These are phyloP conservation scores for Enchytraeus crypticus DNA, from an alignment of 2,888 invertebrate genomes.

Conservation along the genomic window DNA sequence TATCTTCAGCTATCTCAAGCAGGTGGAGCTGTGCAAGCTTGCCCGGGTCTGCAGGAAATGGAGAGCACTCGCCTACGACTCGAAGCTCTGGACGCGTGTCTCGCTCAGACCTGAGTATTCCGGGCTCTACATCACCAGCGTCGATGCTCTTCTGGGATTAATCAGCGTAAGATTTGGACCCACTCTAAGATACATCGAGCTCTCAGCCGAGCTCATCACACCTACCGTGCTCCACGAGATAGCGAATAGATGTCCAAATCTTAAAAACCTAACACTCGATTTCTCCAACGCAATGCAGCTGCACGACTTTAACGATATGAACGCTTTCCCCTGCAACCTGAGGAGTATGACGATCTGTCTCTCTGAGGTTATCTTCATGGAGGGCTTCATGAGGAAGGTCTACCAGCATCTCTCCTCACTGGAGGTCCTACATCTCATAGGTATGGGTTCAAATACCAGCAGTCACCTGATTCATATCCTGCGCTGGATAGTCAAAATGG, in stretches of 20 bases:
- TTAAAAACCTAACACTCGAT: conserved; percentile 72
- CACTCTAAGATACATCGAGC: conserved; percentile 44
- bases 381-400: conserved; percentile 98
- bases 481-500: no score
- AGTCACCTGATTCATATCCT: no score
- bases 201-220: conserved; percentile 91
- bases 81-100: conserved; percentile 86
- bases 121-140: conserved; percentile 67
- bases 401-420: conserved; percentile 98
- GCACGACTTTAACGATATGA: conserved; percentile 97
- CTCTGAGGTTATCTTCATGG: conserved; percentile 99
- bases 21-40: conserved; percentile 83
- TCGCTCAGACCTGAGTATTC: conserved; percentile 93
- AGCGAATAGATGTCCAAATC: conserved; percentile 56
- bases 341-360: conserved; percentile 89
- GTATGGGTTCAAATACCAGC: no score
- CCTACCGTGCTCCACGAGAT: conserved; percentile 93
- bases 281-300: conserved; percentile 73
- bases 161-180: conserved; percentile 57
- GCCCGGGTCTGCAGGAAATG: conserved; percentile 91
- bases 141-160: conserved; percentile 76
- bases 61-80: conserved; percentile 90
- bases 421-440: conserved; percentile 91
- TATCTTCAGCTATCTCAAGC: conserved; percentile 85
- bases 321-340: conserved; percentile 93